Percentiles rank a stretch among this genome's conserved stretches.
Conservation (phyloP, 2,888 invertebrate genomes). For the Carterocephalus palaemon region DNA sequence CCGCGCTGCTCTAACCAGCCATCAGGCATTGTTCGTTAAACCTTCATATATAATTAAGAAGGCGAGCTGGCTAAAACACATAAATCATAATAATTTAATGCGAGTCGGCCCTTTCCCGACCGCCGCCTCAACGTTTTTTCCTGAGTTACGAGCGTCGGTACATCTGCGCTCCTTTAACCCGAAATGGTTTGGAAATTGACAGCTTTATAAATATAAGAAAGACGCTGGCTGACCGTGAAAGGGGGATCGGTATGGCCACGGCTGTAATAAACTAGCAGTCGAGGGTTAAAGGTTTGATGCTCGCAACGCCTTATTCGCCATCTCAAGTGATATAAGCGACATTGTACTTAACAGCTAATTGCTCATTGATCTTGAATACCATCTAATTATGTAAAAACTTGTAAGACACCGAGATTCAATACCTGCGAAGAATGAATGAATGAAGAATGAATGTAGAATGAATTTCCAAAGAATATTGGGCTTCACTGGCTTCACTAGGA, state of each 20-base stretch:
- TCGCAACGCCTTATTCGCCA: too few species aligned
- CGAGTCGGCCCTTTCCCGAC: constrained; percentile 58
- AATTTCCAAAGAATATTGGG: too few species aligned
- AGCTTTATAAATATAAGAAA: constrained; percentile 66
- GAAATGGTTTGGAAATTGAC: constrained; percentile 63
- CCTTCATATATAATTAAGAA: constrained; percentile 71
- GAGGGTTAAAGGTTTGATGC: constrained; percentile 4
- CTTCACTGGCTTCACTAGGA: too few species aligned
- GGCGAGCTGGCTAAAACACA: constrained; percentile 64
- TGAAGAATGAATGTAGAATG: too few species aligned
- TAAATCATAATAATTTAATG: constrained; percentile 78
- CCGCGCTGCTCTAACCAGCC: constrained; percentile 19
- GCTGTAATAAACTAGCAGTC: constrained; percentile 43
- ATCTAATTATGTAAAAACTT: too few species aligned
- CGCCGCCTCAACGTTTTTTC: constrained; percentile 47
- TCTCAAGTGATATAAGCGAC: too few species aligned
- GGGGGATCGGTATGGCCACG: constrained; percentile 46
- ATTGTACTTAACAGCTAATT: too few species aligned
- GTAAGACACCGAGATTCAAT: too few species aligned
- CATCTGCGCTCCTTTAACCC: constrained; percentile 62
- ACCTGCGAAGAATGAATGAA: too few species aligned
- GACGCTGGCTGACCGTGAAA: constrained; percentile 31
- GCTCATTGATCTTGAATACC: too few species aligned
- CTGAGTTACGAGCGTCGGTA: constrained; percentile 54
- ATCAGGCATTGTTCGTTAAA: constrained; percentile 63